Conservation (phyloP, 2,113 vertebrate genomes). For the Chaetops frenatus region DNA sequence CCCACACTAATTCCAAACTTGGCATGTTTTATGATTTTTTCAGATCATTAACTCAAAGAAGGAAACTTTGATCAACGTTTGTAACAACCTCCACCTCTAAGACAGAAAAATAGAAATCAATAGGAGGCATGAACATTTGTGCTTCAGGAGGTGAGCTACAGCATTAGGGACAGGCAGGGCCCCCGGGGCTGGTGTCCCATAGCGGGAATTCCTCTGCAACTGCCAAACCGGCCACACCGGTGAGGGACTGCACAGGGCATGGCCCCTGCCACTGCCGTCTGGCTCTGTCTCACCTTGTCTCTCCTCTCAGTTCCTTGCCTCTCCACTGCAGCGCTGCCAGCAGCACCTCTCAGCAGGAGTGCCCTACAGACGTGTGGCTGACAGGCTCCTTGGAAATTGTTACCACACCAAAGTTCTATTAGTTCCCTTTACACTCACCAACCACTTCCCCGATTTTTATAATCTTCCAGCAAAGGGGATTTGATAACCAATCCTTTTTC, state of each 20-base stretch:
- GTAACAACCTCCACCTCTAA: background rate
- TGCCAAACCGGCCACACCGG: background rate
- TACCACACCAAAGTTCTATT: background rate
- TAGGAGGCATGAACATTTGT: background rate
- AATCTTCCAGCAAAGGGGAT: background rate
- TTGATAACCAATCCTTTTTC: background rate
- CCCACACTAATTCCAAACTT: background rate
- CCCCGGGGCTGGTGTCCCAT: background rate
- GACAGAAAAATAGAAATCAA: background rate
- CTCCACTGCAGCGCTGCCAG: background rate
- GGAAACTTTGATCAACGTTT: background rate
- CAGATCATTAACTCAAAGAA: background rate
- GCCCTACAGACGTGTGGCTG: background rate
- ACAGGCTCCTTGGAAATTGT: background rate
- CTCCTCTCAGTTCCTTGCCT: background rate
- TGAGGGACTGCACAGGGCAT: rapidly evolving
- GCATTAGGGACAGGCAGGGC: background rate
- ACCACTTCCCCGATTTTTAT: background rate
- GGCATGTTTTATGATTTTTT: background rate
- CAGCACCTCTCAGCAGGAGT: background rate
- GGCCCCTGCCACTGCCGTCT: too few species aligned
- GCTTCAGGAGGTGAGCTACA: background rate
- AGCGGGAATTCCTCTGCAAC: background rate
- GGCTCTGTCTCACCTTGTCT: background rate
- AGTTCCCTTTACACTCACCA: background rate